Evolutionary conservation across 2,888 invertebrate species (phyloP).

Genomic region (Pachydiplax longipennis): DNA sequence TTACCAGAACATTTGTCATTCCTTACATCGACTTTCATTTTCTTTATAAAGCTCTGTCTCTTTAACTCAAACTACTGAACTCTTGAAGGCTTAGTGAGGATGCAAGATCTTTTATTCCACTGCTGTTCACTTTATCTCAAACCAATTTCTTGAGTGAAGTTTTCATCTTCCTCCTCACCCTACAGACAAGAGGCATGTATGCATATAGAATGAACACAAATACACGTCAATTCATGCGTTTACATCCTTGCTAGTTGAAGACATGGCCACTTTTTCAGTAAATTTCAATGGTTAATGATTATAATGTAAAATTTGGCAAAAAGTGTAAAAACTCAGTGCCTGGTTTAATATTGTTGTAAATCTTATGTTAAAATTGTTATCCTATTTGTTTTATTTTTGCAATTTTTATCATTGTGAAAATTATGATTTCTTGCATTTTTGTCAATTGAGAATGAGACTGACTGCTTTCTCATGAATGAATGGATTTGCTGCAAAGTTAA

Average conservation of each 20-base stretch:
- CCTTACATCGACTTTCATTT: neutral
- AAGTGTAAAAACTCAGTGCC: neutral
- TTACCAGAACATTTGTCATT: neutral
- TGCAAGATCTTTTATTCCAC: neutral
- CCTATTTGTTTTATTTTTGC: neutral
- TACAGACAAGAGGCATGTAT: neutral
- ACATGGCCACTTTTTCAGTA: slow-evolving; percentile 15
- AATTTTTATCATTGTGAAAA: slow-evolving; percentile 17
- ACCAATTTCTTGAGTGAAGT: neutral
- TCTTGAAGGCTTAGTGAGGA: too few relatives aligned
- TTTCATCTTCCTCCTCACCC: neutral
- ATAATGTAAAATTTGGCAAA: neutral
- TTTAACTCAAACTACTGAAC: too few relatives aligned
- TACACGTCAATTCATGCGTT: neutral
- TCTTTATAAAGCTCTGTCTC: neutral
- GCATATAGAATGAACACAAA: neutral
- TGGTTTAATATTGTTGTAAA: slow-evolving; percentile 15
- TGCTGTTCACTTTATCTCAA: neutral
- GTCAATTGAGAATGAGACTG: slow-evolving; percentile 25
- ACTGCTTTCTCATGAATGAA: slow-evolving; percentile 19
- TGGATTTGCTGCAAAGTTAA: neutral
- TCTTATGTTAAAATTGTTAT: slow-evolving; percentile 16
- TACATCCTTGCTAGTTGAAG: slow-evolving; percentile 16
- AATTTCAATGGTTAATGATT: neutral
- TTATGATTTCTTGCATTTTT: slow-evolving; percentile 15